phyloP scores from a whole-genome alignment of 1,140 invertebrate genomes.

The Trichonephila clavipes region DNA sequence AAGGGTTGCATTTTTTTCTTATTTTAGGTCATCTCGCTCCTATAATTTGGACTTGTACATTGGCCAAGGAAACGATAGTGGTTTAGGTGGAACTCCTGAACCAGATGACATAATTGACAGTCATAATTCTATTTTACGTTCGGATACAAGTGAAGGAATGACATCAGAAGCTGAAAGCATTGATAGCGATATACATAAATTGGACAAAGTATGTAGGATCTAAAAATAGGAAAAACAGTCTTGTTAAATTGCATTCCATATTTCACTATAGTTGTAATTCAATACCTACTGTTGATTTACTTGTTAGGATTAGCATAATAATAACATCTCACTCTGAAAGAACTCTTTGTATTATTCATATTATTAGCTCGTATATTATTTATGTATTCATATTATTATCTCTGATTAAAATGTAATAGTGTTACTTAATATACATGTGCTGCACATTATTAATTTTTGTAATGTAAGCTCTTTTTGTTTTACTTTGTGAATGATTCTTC shows the following conservation, averaged over 20 bases:
- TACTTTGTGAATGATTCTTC: no score
- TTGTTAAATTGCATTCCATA: not conserved
- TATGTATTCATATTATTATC: no score
- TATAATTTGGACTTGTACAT: conserved; percentile 69
- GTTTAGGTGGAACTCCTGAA: conserved; percentile 68
- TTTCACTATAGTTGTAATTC: not conserved
- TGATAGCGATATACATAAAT: conserved; percentile 69
- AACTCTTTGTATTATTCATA: no score
- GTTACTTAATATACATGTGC: no score
- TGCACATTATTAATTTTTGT: no score
- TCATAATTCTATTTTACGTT: conserved; percentile 43
- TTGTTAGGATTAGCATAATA: no score
- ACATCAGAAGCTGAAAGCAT: conserved; percentile 69
- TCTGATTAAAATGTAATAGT: no score
- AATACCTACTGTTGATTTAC: not conserved
- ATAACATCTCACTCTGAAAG: no score
- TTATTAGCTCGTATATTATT: no score
- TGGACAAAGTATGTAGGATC: conserved; percentile 50
- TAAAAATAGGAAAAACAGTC: no score
- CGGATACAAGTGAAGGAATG: conserved; percentile 73
- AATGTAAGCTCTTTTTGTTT: no score
- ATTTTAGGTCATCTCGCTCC: conserved; percentile 44
- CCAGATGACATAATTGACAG: conserved; percentile 64
- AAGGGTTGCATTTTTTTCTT: not conserved
- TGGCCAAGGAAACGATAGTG: conserved; percentile 69